These are phyloP conservation scores for Masticophis lateralis DNA, from an alignment of 2,797 vertebrate species.

Conservation along the genomic window DNA sequence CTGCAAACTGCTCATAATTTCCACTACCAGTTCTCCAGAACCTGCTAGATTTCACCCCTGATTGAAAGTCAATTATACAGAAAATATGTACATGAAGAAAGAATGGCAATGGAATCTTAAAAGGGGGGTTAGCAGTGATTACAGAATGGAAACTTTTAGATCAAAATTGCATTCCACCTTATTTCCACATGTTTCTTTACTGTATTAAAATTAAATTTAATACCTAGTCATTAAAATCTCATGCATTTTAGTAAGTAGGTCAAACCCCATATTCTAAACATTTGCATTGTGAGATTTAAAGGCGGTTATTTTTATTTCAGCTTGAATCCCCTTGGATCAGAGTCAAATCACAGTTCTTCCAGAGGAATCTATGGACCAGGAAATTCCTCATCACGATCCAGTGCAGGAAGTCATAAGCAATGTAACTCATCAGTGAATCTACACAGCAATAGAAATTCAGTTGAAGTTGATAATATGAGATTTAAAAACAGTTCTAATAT, in stretches of 20 bases:
- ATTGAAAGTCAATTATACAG: background rate
- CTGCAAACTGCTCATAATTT: no score
- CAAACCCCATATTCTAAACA: background rate
- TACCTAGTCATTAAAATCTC: background rate
- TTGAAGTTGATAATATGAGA: slow-evolving; percentile 80
- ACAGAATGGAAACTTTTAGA: background rate
- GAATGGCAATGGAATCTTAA: background rate
- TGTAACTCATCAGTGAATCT: slow-evolving; percentile 70
- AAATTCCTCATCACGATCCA: slow-evolving; percentile 73
- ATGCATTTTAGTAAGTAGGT: background rate
- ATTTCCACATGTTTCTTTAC: background rate
- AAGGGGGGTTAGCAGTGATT: background rate
- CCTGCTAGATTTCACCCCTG: no score
- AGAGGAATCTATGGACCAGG: slow-evolving; percentile 82
- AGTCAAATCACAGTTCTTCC: slow-evolving; percentile 78
- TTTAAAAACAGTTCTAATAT: slow-evolving; percentile 74
- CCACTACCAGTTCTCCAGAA: no score
- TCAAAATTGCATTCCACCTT: background rate
- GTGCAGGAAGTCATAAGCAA: slow-evolving; percentile 77
- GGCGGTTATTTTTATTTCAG: slow-evolving; percentile 67
- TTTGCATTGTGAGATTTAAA: slow-evolving; percentile 18
- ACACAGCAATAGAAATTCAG: slow-evolving; percentile 73
- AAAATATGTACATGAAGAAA: background rate
- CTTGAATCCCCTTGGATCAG: slow-evolving; percentile 82
- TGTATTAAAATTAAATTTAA: background rate